Conservation (phyloP, 2,888 invertebrate genomes). For the Flexamia atlantica region DNA sequence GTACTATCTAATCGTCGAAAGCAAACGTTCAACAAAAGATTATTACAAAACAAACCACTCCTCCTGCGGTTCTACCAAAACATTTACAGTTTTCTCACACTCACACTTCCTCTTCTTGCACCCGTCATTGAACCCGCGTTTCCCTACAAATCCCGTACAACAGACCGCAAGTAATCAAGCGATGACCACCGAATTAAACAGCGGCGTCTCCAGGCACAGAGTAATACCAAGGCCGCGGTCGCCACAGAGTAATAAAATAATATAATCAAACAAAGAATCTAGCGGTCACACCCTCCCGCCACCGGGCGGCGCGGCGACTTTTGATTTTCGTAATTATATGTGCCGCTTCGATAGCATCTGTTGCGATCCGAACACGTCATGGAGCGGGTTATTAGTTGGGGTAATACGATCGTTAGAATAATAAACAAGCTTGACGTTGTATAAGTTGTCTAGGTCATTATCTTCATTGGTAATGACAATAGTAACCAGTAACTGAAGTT, state of each 20-base stretch:
- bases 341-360: not conserved
- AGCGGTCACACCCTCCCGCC: slow-evolving; percentile 38
- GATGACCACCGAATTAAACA: slow-evolving; percentile 35
- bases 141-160: slow-evolving; percentile 3
- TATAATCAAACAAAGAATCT: slow-evolving; percentile 45
- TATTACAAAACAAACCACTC: not conserved
- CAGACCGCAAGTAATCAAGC: slow-evolving; percentile 19
- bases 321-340: not conserved
- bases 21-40: slow-evolving; percentile 8
- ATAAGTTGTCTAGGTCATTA: too few species aligned
- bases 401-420: not conserved
- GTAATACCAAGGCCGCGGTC: slow-evolving; percentile 25
- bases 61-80: not conserved
- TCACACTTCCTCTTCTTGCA: not conserved
- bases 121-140: not conserved
- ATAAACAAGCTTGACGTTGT: not conserved
- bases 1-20: not conserved
- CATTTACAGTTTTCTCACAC: slow-evolving; percentile 27
- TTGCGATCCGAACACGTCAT: not conserved
- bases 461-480: too few species aligned
- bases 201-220: slow-evolving; percentile 14
- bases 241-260: slow-evolving; percentile 44
- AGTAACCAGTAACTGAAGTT: too few species aligned
- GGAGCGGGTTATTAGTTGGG: not conserved
- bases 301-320: not conserved